Base-by-base conservation (phyloP, 92 coral and sea anemone genomes). In the Zoanthus gigantus region DNA sequence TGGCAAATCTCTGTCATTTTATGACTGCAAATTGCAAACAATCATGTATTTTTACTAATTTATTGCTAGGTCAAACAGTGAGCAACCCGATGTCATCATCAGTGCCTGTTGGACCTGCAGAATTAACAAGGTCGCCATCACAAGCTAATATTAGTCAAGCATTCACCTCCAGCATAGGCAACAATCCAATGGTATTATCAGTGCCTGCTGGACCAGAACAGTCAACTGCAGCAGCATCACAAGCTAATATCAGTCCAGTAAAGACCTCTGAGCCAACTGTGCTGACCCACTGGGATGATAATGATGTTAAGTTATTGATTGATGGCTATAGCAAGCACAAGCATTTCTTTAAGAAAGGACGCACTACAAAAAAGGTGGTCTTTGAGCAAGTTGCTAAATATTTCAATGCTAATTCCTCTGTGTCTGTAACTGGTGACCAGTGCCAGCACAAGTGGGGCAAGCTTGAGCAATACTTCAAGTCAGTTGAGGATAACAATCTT, bases 251-350 rank as follows among this genome's bases (percentile, higher is more conserved):
- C 68, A 61, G 68, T 61, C 68, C 68, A 61, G 68, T 61, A 61
- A 61, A 61, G 30, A 61, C 68, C 68, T 61, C 68, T 61, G 68
- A 61, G 68, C 68, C 68, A 61, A 18, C 68, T 61, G 68, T 61
- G 28, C 68, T 61, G 68, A 61, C 68, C 68, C 68, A 61, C 68
- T 61, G 68, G 68, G 68, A 61, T 61, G 68, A 61, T 61, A 61
- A 61, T 61, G 68, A 61, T 61, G 68, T 61, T 16, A 61, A 61
- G 68, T 61, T 61, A 61, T 61, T 61, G 29, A 61, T n/a, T 61
- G 68, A 61, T 61, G 68, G 68, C 68, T 61, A 61, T 61, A 16
- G 31, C 68, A 61, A 61, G 30, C 68, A 61, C 68, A 61, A 61
- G 68, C 68, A 61, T 29, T 29, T 61, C 68, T 61, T 61, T 61